A percentile compares a stretch with the other conserved stretches of the same genome.
These are phyloP conservation scores for Pelecanoides urinatrix DNA, from an alignment of 2,113 vertebrate genomes.

Conservation along the genomic window DNA sequence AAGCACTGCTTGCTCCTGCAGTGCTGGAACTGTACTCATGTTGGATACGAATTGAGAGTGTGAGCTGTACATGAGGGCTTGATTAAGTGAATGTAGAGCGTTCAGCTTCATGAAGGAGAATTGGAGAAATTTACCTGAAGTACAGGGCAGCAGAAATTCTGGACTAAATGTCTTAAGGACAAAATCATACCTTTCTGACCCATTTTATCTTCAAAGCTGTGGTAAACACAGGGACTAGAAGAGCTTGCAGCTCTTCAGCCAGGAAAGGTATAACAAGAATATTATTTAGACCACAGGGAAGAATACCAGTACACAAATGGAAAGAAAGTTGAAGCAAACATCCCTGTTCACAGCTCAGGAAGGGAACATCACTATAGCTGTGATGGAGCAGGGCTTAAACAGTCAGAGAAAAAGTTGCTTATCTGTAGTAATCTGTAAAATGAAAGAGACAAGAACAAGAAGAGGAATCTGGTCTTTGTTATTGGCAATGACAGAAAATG, in stretches of 20 bases:
- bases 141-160: background rate
- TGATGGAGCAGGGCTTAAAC: background rate
- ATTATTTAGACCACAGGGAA: background rate
- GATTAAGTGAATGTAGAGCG: background rate
- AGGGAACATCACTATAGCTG: background rate
- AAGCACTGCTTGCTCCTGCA: background rate
- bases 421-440: background rate
- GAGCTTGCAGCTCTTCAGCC: background rate
- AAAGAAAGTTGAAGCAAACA: background rate
- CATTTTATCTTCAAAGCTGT: background rate
- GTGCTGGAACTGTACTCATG: background rate
- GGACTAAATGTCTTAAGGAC: background rate
- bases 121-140: background rate
- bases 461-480: background rate
- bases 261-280: background rate
- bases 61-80: background rate
- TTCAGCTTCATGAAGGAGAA: background rate
- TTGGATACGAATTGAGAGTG: background rate
- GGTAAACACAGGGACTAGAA: background rate
- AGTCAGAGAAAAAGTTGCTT: background rate
- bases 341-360: background rate
- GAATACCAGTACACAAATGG: background rate
- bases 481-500: background rate
- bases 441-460: background rate
- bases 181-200: background rate